A percentile compares a stretch with the other conserved stretches of the same genome.
These are phyloP conservation scores for Carpatolechia fugitivella DNA, from an alignment of 2,888 invertebrate species.

Conservation along the genomic window DNA sequence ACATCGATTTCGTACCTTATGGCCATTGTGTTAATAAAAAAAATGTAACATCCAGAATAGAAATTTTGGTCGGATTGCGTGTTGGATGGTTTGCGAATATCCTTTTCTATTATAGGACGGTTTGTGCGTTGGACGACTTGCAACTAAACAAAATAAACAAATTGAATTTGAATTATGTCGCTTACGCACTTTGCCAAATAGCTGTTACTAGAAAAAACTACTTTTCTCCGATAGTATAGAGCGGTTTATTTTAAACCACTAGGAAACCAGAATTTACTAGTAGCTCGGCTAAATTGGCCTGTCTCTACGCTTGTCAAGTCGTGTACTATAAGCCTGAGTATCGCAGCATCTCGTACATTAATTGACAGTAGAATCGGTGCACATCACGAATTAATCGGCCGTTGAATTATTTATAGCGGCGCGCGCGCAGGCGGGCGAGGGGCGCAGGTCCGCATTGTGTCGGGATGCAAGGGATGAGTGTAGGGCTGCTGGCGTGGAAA, in stretches of 20 bases:
- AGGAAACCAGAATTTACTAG: background rate
- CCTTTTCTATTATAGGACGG: too few relatives aligned
- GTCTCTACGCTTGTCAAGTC: background rate
- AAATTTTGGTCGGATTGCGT: too few relatives aligned
- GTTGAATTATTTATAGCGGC: conserved; percentile 73
- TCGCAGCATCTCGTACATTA: conserved; percentile 41
- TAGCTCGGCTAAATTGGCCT: background rate
- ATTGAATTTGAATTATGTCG: too few relatives aligned
- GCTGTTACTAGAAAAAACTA: too few relatives aligned
- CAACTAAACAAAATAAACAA: too few relatives aligned
- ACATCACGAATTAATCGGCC: conserved; percentile 71
- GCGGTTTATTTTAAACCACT: background rate
- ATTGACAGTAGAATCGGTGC: conserved; percentile 75
- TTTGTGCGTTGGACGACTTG: too few relatives aligned
- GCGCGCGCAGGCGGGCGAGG: conserved; percentile 28
- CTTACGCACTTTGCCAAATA: too few relatives aligned
- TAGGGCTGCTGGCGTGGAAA: conserved; percentile 38
- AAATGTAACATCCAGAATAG: too few relatives aligned
- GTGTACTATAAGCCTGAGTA: conserved; percentile 2
- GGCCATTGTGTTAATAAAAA: too few relatives aligned
- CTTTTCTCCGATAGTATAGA: too few relatives aligned
- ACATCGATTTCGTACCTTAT: too few relatives aligned
- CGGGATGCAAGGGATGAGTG: conserved; percentile 62
- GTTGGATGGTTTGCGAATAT: too few relatives aligned
- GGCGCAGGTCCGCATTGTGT: conserved; percentile 51